Conservation (phyloP, 2,888 invertebrate genomes). For the Flabesymbios commensalis region DNA sequence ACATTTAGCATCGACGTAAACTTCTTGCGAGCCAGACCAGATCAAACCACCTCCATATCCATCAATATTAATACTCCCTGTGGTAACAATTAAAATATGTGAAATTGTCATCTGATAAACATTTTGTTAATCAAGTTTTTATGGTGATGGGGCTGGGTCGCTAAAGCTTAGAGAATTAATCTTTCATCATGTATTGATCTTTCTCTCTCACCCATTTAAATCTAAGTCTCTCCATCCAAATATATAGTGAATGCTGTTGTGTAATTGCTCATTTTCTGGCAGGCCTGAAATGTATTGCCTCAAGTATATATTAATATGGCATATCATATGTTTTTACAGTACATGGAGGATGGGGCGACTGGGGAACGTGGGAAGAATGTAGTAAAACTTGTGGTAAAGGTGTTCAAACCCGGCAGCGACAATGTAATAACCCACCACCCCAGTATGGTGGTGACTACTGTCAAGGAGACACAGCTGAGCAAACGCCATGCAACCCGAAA, state of each 20-base stretch:
- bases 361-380: slow-evolving; percentile 57
- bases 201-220: too few relatives aligned
- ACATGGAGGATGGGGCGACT: slow-evolving; percentile 56
- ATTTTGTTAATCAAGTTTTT: background rate
- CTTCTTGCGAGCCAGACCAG: background rate
- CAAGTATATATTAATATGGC: too few relatives aligned
- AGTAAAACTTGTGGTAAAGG: slow-evolving; percentile 55
- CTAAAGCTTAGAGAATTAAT: too few relatives aligned
- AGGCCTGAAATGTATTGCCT: too few relatives aligned
- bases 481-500: slow-evolving; percentile 42
- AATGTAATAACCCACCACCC: slow-evolving; percentile 55
- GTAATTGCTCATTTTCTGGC: too few relatives aligned
- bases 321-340: too few relatives aligned
- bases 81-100: background rate
- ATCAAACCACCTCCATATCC: background rate
- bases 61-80: too few relatives aligned
- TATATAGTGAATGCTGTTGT: too few relatives aligned
- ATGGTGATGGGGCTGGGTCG: too few relatives aligned
- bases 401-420: slow-evolving; percentile 42
- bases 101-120: background rate
- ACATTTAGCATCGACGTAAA: background rate
- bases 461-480: slow-evolving; percentile 42
- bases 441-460: slow-evolving; percentile 53
- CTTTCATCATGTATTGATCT: too few relatives aligned
- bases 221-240: too few relatives aligned